Evolutionary conservation across 2,113 vertebrate genomes (phyloP), one percentile per base, ranked within the genome.

Genomic region (Sinocyclocheilus grahami): DNA sequence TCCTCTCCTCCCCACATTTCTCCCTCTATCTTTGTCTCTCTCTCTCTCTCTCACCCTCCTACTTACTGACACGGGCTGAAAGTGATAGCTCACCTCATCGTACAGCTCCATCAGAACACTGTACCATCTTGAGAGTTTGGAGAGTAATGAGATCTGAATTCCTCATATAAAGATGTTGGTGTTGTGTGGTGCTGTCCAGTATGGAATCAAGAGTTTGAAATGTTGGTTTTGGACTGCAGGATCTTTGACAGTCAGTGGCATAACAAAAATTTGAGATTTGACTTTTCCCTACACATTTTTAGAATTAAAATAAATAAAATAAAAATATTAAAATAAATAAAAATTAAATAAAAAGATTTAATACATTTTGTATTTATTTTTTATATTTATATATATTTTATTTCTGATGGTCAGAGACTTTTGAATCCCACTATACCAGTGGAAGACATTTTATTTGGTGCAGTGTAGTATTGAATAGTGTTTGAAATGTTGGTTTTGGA

Each of bases 41-140:
- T 33, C 33, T 74, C 48, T 74, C 48, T 83, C n/a, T 65, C 42
- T 65, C 11, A 33, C 18, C 62, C 18, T 53, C 42, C 60, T 72
- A 76, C 42, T 55, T 46, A 53, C 69, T 83, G 12, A 24, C 27
- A 71, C 46, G n/a, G 27, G 30, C 78, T 85, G 87, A 85, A 76
- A 77, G 71, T 14, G n/a, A 77, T 85, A 53, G 46, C 85, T 37
- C 22, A 80, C 39, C 69, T 71, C 39, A 51, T 5, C 2, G 62
- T 39, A 10, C 42, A 46, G 42, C 42, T 46, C 42, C 42, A 9
- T 46, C 80, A 83, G 33, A 63, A 55, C 18, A 24, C 58, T 55
- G 62, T 46, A 16, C 58, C 4, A 13, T 74, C 78, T 51, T 62
- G 27, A 82, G 79, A 78, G 24, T 63, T 86, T 46, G 58, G 42